Conservation (phyloP, 2,113 vertebrate genomes). For the Microcebus lehilahytsara region DNA sequence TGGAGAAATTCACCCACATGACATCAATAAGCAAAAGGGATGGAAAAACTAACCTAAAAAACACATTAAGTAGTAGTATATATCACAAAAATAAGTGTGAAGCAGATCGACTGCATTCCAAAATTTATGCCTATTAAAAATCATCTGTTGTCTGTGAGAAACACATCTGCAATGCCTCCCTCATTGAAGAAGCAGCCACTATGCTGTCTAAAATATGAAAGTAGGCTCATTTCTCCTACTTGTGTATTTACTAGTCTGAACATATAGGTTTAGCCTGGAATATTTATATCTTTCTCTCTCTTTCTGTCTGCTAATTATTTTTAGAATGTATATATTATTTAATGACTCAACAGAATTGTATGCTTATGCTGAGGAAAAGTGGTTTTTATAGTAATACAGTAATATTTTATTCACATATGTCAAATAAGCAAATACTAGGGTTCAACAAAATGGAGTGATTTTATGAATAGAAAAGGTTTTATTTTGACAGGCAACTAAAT, state of each 20-base stretch:
- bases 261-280: background rate
- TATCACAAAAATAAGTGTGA: no score
- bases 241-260: background rate
- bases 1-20: no score
- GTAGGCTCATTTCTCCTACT: background rate
- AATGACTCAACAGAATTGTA: background rate
- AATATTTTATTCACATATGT: conserved; percentile 21
- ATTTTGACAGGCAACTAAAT: background rate
- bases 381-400: background rate
- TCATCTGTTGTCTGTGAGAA: no score
- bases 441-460: background rate
- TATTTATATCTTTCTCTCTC: background rate
- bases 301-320: background rate
- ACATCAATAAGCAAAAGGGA: no score
- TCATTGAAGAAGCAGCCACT: background rate
- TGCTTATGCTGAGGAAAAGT: background rate
- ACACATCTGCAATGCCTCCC: no score
- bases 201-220: conserved; percentile 17
- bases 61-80: no score
- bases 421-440: background rate
- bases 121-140: no score
- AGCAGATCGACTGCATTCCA: no score
- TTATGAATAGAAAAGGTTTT: background rate
- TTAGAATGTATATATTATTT: conserved; percentile 25
- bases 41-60: no score